phyloP scores from a whole-genome alignment of 2,113 vertebrate genomes.

The Mellivora capensis region DNA sequence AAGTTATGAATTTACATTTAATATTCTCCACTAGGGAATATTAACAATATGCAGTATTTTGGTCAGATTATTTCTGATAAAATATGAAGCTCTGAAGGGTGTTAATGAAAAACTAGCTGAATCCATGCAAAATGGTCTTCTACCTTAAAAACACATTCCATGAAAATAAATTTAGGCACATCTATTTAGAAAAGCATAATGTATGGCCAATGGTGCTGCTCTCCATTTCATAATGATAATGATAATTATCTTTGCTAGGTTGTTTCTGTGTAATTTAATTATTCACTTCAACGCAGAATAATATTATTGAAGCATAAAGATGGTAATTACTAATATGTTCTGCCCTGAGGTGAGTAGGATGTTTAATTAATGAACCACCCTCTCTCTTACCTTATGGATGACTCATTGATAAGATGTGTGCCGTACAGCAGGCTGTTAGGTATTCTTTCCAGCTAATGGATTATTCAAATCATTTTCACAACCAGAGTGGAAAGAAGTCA shows the following conservation, averaged over 20 bases:
- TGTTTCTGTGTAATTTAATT: slow-evolving; percentile 59
- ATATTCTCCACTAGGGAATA: slow-evolving; percentile 11
- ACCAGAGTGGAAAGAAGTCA: slow-evolving; percentile 28
- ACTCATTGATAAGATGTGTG: not conserved
- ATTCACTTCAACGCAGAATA: slow-evolving; percentile 44
- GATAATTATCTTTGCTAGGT: slow-evolving; percentile 24
- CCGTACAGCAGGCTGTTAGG: not conserved
- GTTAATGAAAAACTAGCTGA: slow-evolving; percentile 25
- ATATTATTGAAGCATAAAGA: slow-evolving; percentile 50
- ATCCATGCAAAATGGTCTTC: not conserved
- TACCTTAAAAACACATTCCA: not conserved
- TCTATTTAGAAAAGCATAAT: not conserved
- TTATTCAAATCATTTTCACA: slow-evolving; percentile 49
- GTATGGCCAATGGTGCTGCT: not conserved
- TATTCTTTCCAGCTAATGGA: not conserved
- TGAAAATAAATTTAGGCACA: not conserved
- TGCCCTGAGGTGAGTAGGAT: slow-evolving; percentile 35
- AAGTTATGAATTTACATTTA: slow-evolving; percentile 40
- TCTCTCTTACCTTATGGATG: not conserved
- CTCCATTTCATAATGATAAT: not conserved
- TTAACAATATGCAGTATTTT: not conserved
- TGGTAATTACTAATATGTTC: slow-evolving; percentile 58
- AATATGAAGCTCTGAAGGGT: not conserved
- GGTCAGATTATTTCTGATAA: slow-evolving; percentile 25
- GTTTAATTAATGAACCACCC: slow-evolving; percentile 51